Percentiles rank a stretch among this genome's conserved stretches.
These are phyloP conservation scores for Schrankia costaestrigalis DNA, from an alignment of 2,888 invertebrate species.

Conservation along the genomic window DNA sequence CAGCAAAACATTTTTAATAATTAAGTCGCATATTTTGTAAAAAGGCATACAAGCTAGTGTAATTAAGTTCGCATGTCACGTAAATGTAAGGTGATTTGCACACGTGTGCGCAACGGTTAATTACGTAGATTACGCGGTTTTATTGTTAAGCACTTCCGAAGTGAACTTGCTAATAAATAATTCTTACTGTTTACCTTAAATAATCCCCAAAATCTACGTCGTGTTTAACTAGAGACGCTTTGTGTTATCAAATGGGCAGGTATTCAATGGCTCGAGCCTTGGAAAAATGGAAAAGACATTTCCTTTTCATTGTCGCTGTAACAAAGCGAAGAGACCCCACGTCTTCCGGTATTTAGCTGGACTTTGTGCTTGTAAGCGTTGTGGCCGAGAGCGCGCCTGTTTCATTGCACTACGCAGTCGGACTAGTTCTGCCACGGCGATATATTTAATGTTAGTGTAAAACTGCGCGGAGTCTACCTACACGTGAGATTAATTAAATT, in stretches of 20 bases:
- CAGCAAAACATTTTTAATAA: constrained; percentile 20
- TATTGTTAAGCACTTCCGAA: constrained; percentile 35
- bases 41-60: constrained; percentile 17
- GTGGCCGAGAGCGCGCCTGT: constrained; percentile 19
- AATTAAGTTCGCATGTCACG: constrained; percentile 26
- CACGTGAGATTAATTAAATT: constrained; percentile 44
- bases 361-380: constrained; percentile 44
- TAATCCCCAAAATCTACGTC: constrained; percentile 32
- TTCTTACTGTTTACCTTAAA: constrained; percentile 38
- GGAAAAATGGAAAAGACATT: constrained; percentile 58
- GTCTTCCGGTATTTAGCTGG: constrained; percentile 63
- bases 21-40: constrained; percentile 15
- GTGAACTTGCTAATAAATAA: constrained; percentile 35
- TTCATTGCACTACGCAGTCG: constrained; percentile 11
- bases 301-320: constrained; percentile 58
- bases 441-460: constrained; percentile 33
- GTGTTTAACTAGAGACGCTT: constrained; percentile 27
- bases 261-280: constrained; percentile 42
- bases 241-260: constrained; percentile 34
- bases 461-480: constrained; percentile 30
- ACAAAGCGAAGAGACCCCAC: constrained; percentile 59
- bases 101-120: constrained; percentile 29
- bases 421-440: constrained; percentile 7
- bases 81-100: constrained; percentile 19
- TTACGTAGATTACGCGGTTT: constrained; percentile 38